phyloP scores from a whole-genome alignment of 2,888 invertebrate species.

The Thysanoteuthis rhombus region DNA sequence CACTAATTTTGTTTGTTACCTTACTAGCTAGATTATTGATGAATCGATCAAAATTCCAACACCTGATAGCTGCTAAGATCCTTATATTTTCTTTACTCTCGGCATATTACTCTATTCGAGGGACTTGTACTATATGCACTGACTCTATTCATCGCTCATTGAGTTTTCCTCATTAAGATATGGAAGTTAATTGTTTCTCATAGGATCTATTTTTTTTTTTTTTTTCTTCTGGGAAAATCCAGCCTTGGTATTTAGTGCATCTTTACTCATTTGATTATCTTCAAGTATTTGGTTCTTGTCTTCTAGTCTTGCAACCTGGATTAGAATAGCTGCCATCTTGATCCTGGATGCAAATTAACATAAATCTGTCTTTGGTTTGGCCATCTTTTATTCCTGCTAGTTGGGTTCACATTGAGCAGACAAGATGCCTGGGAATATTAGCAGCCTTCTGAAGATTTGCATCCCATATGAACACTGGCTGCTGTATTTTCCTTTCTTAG shows the following conservation, averaged over 20 bases:
- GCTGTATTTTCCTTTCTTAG: slow-evolving; percentile 12
- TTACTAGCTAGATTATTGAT: background rate
- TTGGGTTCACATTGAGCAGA: background rate
- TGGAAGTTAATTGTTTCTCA: background rate
- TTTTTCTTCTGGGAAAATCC: no score
- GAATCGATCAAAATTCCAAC: background rate
- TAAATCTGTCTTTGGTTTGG: slow-evolving; percentile 12
- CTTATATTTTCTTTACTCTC: background rate
- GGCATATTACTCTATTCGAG: background rate
- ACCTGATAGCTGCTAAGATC: background rate
- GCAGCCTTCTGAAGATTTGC: background rate
- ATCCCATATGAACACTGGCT: slow-evolving; percentile 12
- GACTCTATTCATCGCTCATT: background rate
- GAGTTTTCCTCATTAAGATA: background rate
- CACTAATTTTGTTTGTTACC: background rate
- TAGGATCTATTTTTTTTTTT: background rate
- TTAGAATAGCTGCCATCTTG: background rate
- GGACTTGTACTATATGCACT: background rate
- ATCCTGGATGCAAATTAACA: background rate
- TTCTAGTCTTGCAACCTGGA: background rate
- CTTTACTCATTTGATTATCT: background rate
- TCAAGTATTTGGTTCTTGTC: background rate
- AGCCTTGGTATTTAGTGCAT: background rate
- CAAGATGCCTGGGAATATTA: background rate
- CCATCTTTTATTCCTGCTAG: background rate